These are phyloP conservation scores for Alloplasta piceator DNA, from an alignment of 2,888 invertebrate species.

Conservation along the genomic window DNA sequence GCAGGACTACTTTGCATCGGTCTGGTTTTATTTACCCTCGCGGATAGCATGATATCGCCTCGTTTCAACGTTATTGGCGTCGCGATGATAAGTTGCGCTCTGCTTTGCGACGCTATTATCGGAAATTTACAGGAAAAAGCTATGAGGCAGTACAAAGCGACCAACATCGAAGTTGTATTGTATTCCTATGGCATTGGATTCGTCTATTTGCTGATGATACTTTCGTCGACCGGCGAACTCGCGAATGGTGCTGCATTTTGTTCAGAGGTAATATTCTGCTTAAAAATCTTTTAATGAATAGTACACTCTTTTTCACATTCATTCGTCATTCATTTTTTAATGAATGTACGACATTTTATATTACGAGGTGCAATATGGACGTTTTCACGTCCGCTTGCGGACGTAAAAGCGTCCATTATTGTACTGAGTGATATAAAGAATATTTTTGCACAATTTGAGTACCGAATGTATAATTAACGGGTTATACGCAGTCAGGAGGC, in stretches of 20 bases:
- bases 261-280: slow-evolving; percentile 88
- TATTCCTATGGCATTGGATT: slow-evolving; percentile 97
- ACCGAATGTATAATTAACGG: no score
- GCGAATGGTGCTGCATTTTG: slow-evolving; percentile 91
- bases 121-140: slow-evolving; percentile 99
- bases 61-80: slow-evolving; percentile 89
- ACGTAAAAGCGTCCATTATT: no score
- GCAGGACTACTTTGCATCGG: slow-evolving; percentile 95
- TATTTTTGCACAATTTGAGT: no score
- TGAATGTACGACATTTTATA: no score
- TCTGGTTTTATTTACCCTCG: slow-evolving; percentile 94
- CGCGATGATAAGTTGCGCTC: slow-evolving; percentile 91
- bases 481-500: no score
- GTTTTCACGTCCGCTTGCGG: no score
- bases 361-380: no score
- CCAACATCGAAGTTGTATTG: slow-evolving; percentile 95
- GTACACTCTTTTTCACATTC: no score
- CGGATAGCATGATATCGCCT: slow-evolving; percentile 90
- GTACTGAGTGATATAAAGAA: no score
- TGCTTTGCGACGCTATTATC: slow-evolving; percentile 97
- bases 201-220: slow-evolving; percentile 90
- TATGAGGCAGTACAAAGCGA: slow-evolving; percentile 92
- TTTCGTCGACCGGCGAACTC: slow-evolving; percentile 90
- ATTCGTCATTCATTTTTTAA: no score
- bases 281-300: no score